Conservation (phyloP, 1,140 invertebrate genomes). For the Holotrichia oblita region DNA sequence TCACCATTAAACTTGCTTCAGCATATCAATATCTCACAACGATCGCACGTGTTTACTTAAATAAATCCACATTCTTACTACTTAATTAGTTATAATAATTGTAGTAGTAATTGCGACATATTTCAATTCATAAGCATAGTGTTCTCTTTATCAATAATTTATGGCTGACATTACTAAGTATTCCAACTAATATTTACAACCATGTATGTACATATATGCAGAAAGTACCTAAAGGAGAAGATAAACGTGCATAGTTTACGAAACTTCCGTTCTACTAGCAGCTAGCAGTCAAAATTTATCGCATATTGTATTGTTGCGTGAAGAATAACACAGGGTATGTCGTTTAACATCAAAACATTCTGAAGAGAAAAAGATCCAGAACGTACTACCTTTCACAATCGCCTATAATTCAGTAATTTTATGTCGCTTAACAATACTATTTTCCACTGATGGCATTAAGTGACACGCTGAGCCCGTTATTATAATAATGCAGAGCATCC, state of each 20-base stretch:
- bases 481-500: slow-evolving; percentile 51
- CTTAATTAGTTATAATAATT: no score
- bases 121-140: no score
- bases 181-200: not conserved
- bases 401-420: slow-evolving; percentile 49
- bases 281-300: slow-evolving; percentile 23
- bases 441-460: slow-evolving; percentile 47
- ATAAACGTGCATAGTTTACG: not conserved
- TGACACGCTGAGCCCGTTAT: slow-evolving; percentile 49
- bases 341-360: slow-evolving; percentile 19
- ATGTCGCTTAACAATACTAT: slow-evolving; percentile 47
- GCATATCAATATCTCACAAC: no score
- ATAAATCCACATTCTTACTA: no score
- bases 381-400: slow-evolving; percentile 30
- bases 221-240: not conserved
- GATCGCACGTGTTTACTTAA: no score
- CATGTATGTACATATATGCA: not conserved
- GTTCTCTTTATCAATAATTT: no score
- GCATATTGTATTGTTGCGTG: not conserved
- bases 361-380: slow-evolving; percentile 11
- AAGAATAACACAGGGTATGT: slow-evolving; percentile 3
- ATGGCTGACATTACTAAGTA: no score
- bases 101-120: no score
- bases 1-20: no score
- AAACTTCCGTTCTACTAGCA: slow-evolving; percentile 36